Conservation (phyloP, 2,888 invertebrate species). For the Callosobruchus maculatus region DNA sequence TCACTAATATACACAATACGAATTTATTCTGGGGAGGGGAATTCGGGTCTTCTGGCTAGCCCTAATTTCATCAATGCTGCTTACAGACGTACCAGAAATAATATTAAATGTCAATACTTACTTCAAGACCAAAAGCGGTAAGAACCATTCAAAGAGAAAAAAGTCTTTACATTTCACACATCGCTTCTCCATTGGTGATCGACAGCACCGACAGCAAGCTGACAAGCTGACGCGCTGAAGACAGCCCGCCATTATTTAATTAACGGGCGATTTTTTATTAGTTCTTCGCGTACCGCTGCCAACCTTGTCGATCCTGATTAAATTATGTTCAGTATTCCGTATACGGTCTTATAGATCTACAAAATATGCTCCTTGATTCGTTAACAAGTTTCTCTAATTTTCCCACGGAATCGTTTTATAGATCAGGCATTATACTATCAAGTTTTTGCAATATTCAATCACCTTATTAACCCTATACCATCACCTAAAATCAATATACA, state of each 20-base stretch:
- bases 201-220: too few relatives aligned
- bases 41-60: too few relatives aligned
- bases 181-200: background rate
- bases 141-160: background rate
- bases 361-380: constrained; percentile 33
- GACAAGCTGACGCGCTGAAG: background rate
- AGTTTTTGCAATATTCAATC: too few relatives aligned
- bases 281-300: constrained; percentile 31
- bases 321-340: constrained; percentile 38
- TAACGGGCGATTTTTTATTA: constrained; percentile 44
- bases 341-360: constrained; percentile 37
- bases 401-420: constrained; percentile 34
- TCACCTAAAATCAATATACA: too few relatives aligned
- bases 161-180: background rate
- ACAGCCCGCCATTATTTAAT: constrained; percentile 42
- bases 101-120: too few relatives aligned
- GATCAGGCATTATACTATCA: background rate
- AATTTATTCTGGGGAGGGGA: too few relatives aligned
- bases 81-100: too few relatives aligned
- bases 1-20: too few relatives aligned
- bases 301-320: constrained; percentile 44
- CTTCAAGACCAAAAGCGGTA: background rate
- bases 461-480: too few relatives aligned
- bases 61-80: too few relatives aligned
- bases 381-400: constrained; percentile 37